These are phyloP conservation scores for Lepidostoma basale DNA, from an alignment of 1,140 invertebrate genomes.

Conservation along the genomic window DNA sequence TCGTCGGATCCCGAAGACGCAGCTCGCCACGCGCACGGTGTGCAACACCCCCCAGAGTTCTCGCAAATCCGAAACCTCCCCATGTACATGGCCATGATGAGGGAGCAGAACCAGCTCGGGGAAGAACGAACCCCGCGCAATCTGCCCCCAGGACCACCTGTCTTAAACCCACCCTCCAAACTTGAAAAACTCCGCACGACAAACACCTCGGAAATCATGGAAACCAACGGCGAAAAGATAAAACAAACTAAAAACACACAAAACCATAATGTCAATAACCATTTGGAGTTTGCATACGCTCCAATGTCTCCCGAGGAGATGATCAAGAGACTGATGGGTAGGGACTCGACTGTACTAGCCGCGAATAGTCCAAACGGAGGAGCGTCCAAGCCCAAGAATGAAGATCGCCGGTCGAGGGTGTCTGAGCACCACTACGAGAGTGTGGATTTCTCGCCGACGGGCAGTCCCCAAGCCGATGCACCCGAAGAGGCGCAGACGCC, in stretches of 20 bases:
- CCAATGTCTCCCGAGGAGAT: constrained; percentile 30
- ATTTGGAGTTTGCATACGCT: constrained; percentile 8
- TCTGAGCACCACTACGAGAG: constrained; percentile 29
- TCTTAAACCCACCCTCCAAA: constrained; percentile 50
- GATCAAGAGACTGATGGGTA: constrained; percentile 5
- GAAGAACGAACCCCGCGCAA: constrained; percentile 45
- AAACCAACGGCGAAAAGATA: constrained; percentile 1
- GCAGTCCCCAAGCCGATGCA: background rate
- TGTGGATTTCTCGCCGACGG: constrained; percentile 18
- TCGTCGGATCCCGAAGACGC: background rate
- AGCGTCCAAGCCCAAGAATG: background rate
- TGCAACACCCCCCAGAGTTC: background rate
- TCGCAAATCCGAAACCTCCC: constrained; percentile 32
- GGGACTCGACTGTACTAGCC: background rate
- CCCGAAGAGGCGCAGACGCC: background rate
- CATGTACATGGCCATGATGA: constrained; percentile 31
- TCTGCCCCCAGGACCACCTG: constrained; percentile 48
- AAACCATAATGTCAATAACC: background rate
- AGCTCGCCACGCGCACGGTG: background rate
- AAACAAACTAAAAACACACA: constrained; percentile 15
- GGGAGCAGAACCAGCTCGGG: constrained; percentile 47
- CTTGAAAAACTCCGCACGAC: constrained; percentile 53
- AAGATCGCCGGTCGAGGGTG: background rate
- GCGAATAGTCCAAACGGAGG: background rate
- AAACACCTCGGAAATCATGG: constrained; percentile 46